Conservation (phyloP, 2,888 invertebrate genomes). For the Subacronicta megacephala region DNA sequence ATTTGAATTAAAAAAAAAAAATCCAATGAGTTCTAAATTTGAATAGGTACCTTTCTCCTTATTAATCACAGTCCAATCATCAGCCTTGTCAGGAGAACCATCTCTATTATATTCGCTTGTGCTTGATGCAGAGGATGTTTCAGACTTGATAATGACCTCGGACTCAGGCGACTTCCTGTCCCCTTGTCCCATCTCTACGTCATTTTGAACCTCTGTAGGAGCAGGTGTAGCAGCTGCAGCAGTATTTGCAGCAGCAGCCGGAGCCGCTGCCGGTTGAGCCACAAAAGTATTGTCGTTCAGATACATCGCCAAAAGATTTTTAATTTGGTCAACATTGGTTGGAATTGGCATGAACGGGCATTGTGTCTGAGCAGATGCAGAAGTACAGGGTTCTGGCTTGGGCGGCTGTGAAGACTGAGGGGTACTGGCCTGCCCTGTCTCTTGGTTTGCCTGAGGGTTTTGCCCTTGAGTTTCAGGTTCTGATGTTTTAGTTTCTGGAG, state of each 20-base stretch:
- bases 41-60: conserved; percentile 81
- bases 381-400: conserved; percentile 38
- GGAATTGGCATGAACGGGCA: conserved; percentile 26
- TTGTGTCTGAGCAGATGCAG: conserved; percentile 29
- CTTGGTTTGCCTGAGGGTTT: conserved; percentile 36
- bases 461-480: conserved; percentile 29
- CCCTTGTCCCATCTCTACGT: conserved; percentile 68
- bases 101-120: conserved; percentile 59
- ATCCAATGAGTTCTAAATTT: conserved; percentile 5
- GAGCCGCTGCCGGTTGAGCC: conserved; percentile 14
- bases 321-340: conserved; percentile 14
- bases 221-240: conserved; percentile 22
- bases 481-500: conserved; percentile 40
- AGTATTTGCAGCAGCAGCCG: conserved; percentile 18
- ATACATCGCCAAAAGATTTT: conserved; percentile 14
- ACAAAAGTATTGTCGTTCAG: conserved; percentile 7
- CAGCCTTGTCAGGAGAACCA: conserved; percentile 71
- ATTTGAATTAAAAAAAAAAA: too few relatives aligned
- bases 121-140: conserved; percentile 49
- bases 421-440: conserved; percentile 38
- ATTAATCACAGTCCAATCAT: conserved; percentile 82
- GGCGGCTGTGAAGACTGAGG: conserved; percentile 44
- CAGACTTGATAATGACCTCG: conserved; percentile 42
- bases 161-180: conserved; percentile 54
- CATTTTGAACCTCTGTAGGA: conserved; percentile 33